Conservation (phyloP, 2,888 invertebrate genomes). For the Himalopsyche kuldschensis region DNA sequence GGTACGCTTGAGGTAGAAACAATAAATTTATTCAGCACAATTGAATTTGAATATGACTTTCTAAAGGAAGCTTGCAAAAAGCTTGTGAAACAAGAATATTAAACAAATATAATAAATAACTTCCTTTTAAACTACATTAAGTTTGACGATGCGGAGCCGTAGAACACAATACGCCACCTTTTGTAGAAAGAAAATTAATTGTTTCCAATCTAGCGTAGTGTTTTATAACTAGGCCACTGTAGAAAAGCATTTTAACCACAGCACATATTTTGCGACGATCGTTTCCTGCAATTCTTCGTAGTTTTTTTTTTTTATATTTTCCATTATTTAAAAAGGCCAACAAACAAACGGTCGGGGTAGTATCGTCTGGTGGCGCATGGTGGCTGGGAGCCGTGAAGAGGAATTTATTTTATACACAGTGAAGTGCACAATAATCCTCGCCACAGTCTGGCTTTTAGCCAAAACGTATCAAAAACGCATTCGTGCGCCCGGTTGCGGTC, state of each 20-base stretch:
- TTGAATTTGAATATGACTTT: too few species aligned
- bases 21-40: too few species aligned
- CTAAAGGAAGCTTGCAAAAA: too few species aligned
- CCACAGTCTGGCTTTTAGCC: background rate
- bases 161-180: background rate
- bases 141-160: background rate
- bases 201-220: background rate
- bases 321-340: background rate
- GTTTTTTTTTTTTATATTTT: background rate
- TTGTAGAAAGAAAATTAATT: background rate
- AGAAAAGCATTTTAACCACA: background rate
- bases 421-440: conserved; percentile 7
- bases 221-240: background rate
- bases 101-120: too few species aligned
- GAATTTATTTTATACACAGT: background rate
- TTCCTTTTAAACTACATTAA: too few species aligned
- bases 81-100: too few species aligned
- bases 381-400: background rate
- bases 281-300: background rate
- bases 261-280: background rate
- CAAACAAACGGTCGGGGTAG: background rate
- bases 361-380: background rate
- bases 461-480: conserved; percentile 7
- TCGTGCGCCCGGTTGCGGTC: background rate
- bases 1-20: too few species aligned